Evolutionary conservation across 92 coral and sea anemone species (phyloP), one percentile per base, ranked within the genome.

Genomic region (Metridium senile): DNA sequence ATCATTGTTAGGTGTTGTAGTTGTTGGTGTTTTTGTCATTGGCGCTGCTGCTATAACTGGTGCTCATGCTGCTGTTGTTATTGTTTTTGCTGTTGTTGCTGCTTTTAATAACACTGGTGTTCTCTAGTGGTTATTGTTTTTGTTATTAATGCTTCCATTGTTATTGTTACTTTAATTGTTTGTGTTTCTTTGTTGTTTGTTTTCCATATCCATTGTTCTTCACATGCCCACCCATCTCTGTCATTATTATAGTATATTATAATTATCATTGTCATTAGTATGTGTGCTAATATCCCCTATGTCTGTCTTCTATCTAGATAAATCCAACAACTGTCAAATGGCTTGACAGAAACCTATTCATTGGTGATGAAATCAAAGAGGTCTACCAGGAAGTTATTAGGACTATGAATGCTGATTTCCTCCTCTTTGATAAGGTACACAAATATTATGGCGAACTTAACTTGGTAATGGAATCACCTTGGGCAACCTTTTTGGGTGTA

Each of bases 281-380:
- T n/a, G n/a, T n/a, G n/a, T n/a, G 19, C 64, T 52, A 0, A 18
- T 47, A 18, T 17, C 32, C 1, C 29, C 1, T 1, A 35, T 11
- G 23, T 30, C 9, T 63, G 20, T 71, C 13, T 53, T 52, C 11
- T 30, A 96, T 70, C n/a, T 65, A 96, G 99, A 93, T 96, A 53
- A 93, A 93, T 79, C 82, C 97, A 18, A 86, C 71, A 19, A 82
- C 93, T 35, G 99, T 96, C 52, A 96, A 96, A 68, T 96, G 99
- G 98, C 74, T 96, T 75, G 99, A 96, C 74, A 82, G 89, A 52
- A 96, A 96, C 80, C 82, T 96, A 66, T 96, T 87, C 51, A 90
- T 96, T 51, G 99, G 99, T 25, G 99, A 96, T 35, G 99, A 96
- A 84, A 93, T 96, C 56, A 91, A 85, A 47, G 99, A 96, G 57